Conservation (phyloP, 1,140 invertebrate species). For the Lepidotrigona ventralis region DNA sequence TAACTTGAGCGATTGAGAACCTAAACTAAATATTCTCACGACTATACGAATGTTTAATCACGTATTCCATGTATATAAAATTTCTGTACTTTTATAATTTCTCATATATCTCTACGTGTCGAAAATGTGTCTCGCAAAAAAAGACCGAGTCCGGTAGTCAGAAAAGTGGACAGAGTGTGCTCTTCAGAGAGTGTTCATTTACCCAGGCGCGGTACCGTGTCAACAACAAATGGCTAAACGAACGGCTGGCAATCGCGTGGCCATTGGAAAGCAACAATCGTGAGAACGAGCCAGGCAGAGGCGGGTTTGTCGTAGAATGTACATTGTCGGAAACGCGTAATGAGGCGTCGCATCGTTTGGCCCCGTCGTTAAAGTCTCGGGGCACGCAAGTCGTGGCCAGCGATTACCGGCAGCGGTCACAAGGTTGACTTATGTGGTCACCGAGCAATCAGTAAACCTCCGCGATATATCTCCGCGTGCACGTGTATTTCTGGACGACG, state of each 20-base stretch:
- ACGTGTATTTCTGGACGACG: constrained; percentile 16
- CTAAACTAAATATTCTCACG: too few species aligned
- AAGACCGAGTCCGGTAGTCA: background rate
- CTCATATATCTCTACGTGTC: too few species aligned
- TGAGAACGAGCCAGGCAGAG: background rate
- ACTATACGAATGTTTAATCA: background rate
- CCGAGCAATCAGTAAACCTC: constrained; percentile 24
- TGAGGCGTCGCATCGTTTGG: constrained; percentile 32
- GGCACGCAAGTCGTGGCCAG: background rate
- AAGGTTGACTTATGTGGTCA: constrained; percentile 36
- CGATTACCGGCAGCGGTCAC: constrained; percentile 28
- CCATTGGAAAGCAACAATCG: constrained; percentile 9
- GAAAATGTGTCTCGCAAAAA: too few species aligned
- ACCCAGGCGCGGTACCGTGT: background rate
- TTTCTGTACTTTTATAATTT: background rate
- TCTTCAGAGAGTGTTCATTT: background rate
- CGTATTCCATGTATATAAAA: background rate
- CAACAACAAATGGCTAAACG: background rate
- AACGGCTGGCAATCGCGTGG: background rate
- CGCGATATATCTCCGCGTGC: background rate
- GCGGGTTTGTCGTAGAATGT: background rate
- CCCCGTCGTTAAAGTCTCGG: constrained; percentile 33
- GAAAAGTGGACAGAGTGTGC: background rate
- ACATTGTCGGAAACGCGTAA: constrained; percentile 22
- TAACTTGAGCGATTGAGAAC: too few species aligned